Conservation (phyloP, 2,797 vertebrate species). For the Falco novaeseelandiae region DNA sequence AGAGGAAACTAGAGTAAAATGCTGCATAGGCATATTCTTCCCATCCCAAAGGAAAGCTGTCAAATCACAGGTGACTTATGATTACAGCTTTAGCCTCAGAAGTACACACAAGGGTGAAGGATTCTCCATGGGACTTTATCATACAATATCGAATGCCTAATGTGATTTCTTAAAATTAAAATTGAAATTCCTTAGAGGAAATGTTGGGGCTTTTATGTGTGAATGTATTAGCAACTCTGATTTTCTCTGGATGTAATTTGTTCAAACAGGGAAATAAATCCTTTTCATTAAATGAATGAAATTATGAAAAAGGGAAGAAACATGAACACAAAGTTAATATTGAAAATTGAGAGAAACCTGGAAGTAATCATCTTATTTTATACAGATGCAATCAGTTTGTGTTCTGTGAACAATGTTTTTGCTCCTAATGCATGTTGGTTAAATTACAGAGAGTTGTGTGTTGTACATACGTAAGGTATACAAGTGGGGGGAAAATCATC, state of each 20-base stretch:
- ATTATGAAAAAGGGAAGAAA: not conserved
- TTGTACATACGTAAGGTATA: not conserved
- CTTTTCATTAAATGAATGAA: not conserved
- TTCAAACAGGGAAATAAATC: not conserved
- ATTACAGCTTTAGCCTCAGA: not conserved
- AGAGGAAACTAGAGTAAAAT: not conserved
- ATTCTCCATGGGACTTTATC: not conserved
- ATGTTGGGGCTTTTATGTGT: not conserved
- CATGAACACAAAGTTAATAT: not conserved
- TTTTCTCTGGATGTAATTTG: not conserved
- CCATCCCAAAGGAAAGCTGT: not conserved
- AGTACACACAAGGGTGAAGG: not conserved
- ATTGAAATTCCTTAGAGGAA: not conserved
- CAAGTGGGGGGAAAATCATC: not conserved
- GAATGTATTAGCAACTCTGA: not conserved
- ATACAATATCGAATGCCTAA: not conserved
- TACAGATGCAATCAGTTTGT: not conserved
- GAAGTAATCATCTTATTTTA: not conserved
- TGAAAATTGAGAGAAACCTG: not conserved
- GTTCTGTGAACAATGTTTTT: not conserved
- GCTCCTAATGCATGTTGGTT: not conserved
- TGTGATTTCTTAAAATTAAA: not conserved
- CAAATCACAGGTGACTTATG: not conserved
- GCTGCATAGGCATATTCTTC: not conserved
- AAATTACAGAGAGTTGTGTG: not conserved